Evolutionary conservation across 2,113 vertebrate genomes (phyloP), one percentile per base, ranked within the genome.

Genomic region (Pachyramphus minor): DNA sequence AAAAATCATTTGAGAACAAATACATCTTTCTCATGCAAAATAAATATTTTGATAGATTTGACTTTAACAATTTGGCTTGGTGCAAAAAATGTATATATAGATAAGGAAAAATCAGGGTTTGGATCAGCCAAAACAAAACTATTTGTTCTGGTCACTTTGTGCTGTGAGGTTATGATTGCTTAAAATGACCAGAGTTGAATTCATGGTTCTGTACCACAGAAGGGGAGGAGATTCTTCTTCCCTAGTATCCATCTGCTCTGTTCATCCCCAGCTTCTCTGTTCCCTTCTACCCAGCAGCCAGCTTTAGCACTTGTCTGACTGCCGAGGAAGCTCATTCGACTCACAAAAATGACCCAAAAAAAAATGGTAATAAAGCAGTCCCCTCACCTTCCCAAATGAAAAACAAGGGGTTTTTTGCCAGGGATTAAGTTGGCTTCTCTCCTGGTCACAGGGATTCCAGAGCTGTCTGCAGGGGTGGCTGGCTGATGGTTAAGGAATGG

Each of bases 241-340:
- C 21, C 30, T 30, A 31, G 8, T 22, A n/a, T 56, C 62, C 6
- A 20, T 64, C 52, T 59, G 2, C 18, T 73, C 31, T 69, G 9
- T 58, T 83, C 14, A 50, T 15, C 5, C 8, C 6, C 16, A 16
- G 33, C 16, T 81, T 76, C 21, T 71, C 30, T 13, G 4, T 10
- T 91, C 7, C 15, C 7, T 15, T 53, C n/a, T 42, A 19, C 39
- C 14, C 31, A 27, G 19, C 7, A 79, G 25, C 37, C 45, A 80
- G 31, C 10, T 84, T 44, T 39, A 56, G 8, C 47, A n/a, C 14
- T 87, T 52, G 30, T 37, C 35, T 85, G 58, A 33, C 28, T 62
- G 53, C 19, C 0, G 0, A 78, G 56, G 66, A 93, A 87, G 42
- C 8, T 73, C 44, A 25, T 58, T 60, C 0, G 0, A 60, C 41